Percentiles rank a stretch among this genome's conserved stretches.
Evolutionary conservation across 2,797 vertebrate species (phyloP).

Genomic region (Etheostoma nigrum): DNA sequence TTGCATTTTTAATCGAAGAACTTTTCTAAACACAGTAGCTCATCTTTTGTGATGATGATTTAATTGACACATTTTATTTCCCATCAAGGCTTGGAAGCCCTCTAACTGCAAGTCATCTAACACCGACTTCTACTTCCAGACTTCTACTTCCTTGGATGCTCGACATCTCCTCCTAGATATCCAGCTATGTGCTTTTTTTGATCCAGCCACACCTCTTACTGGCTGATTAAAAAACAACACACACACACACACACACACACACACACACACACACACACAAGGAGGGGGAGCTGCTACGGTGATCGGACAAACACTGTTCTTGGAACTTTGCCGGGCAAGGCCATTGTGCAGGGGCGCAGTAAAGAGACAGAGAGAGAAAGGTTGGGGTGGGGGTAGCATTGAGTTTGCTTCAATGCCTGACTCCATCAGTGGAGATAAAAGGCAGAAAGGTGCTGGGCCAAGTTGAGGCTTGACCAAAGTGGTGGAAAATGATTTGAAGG

Average conservation of each 20-base stretch:
- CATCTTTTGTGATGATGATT: slow-evolving; percentile 2
- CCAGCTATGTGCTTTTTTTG: slow-evolving; percentile 4
- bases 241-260: slow-evolving; percentile 39
- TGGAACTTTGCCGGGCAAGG: slow-evolving; percentile 73
- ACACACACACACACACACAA: slow-evolving; percentile 45
- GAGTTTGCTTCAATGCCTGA: slow-evolving; percentile 66
- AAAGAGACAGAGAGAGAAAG: slow-evolving; percentile 66
- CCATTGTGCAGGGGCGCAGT: slow-evolving; percentile 71
- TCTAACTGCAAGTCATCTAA: slow-evolving; percentile 21
- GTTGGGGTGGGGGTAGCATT: slow-evolving; percentile 47
- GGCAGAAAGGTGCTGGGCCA: slow-evolving; percentile 69
- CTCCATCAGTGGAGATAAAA: slow-evolving; percentile 66
- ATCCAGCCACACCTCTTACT: slow-evolving; percentile 53
- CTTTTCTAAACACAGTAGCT: slow-evolving; percentile 2
- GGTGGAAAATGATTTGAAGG: slow-evolving; percentile 38
- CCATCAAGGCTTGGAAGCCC: slow-evolving; percentile 6
- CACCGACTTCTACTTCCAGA: background rate
- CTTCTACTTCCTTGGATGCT: background rate
- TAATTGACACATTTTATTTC: slow-evolving; percentile 10
- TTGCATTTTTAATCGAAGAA: background rate
- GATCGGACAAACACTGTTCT: slow-evolving; percentile 78
- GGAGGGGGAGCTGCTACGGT: slow-evolving; percentile 51
- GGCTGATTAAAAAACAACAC: slow-evolving; percentile 37
- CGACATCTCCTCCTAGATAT: background rate
- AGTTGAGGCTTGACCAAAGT: slow-evolving; percentile 55